These are phyloP conservation scores for Heliconius hewitsoni DNA, from an alignment of 1,140 invertebrate species.

Conservation along the genomic window DNA sequence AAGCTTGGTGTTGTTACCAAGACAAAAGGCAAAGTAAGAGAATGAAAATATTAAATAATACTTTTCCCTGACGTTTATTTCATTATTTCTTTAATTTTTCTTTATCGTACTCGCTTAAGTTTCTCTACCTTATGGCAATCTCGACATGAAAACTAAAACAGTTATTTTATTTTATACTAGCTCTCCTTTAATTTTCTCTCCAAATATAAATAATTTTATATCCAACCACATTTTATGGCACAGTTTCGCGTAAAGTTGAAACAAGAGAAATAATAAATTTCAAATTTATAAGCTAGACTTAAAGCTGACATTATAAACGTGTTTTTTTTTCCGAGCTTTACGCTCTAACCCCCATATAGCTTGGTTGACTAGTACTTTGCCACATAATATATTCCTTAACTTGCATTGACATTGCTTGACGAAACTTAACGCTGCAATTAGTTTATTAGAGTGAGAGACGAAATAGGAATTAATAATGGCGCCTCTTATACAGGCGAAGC, in stretches of 20 bases:
- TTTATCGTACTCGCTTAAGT: not conserved
- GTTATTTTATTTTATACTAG: not conserved
- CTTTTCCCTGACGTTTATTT: not conserved
- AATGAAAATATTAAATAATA: not conserved
- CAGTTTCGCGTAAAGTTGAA: slow-evolving; percentile 3
- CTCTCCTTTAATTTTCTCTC: not conserved
- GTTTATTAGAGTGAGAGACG: too few species aligned
- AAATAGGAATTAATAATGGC: too few species aligned
- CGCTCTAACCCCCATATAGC: not conserved
- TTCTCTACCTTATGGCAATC: not conserved
- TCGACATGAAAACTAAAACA: not conserved
- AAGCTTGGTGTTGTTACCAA: too few species aligned
- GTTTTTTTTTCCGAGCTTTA: not conserved
- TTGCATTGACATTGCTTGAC: too few species aligned
- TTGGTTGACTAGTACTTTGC: not conserved
- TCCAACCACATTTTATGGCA: not conserved
- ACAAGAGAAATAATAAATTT: not conserved
- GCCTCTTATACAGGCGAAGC: too few species aligned
- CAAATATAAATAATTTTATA: slow-evolving; percentile 2
- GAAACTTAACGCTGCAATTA: too few species aligned
- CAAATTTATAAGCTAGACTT: not conserved
- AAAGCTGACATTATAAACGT: not conserved
- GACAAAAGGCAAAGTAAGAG: too few species aligned
- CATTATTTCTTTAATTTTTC: not conserved
- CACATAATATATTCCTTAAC: too few species aligned